Base-by-base conservation (phyloP, 2,888 invertebrate species). In the Lobophora halterata region DNA sequence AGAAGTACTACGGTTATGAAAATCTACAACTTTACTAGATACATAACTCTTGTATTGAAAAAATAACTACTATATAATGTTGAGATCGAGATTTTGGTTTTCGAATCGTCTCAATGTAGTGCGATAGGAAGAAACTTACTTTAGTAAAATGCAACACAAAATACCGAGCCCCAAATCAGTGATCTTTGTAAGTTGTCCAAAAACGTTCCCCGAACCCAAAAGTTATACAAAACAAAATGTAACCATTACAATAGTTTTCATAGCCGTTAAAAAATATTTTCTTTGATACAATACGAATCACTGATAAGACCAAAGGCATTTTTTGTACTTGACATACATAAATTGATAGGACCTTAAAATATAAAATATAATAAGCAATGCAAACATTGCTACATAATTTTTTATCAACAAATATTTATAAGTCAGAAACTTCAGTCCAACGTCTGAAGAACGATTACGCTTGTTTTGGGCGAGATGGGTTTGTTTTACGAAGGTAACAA, bases 311-410 rank as follows among this genome's bases (percentile, higher is more conserved):
- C 33, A 13, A 24, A 34, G 10, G 12, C 26, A 33, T 46, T 35
- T 28, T 25, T 55, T 59, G 58, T 61, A 57, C 52, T 56, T 54
- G 36, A 41, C 46, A 47, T 39, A 45, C 32, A 40, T 34, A 36
- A 31, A 38, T 45, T 45, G 32, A 46, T 33, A 52, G 40, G 41
- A 36, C 42, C 21, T 58, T 51, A 52, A 57, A 55, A 49, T 55
- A 45, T 55, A 55, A 47, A 49, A 46, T 44, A 43, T 30, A 31
- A 35, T 38, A 36, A 29, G 23, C 29, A 32, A 32, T 49, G 53
- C 51, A 53, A 51, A 54, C 45, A 57, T 57, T 56, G 50, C 56
- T 47, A 61, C 56, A 58, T 56, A 55, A 54, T 60, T 52, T 52
- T 42, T 49, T 47, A 48, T 18, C 7, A 48, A 49, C 46, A 57